Base-by-base conservation (phyloP, 2,888 invertebrate genomes). In the Leptothorax acervorum region DNA sequence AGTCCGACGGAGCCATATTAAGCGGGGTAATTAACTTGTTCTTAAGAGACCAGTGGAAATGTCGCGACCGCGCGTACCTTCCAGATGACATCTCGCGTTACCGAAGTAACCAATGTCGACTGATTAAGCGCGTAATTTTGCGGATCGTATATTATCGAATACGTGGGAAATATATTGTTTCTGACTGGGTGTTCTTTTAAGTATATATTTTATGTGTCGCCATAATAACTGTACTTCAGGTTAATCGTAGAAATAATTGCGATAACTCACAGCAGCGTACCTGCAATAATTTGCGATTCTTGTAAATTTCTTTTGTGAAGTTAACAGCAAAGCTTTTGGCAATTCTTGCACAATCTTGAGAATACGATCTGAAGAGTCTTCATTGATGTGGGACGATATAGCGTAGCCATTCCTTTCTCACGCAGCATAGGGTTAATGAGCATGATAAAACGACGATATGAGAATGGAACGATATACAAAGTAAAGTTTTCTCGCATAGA, bases 1-100 rank as follows among this genome's bases (percentile, higher is more conserved):
- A 94, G 94, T 94, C 94, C 90, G 91, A 93, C 90, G 90, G 92
- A 93, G 92, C 90, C 91, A 92, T 91, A 92, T 91, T 83, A 83
- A 73, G 79, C 75, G 84, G 45, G 18, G 23, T 83, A 62, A 83
- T 79, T 62, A 75, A 68, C 60, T 76, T 57, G 57, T 83, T 66
- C 51, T 83, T 79, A 81, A 73, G 60, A 73, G 48, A 78, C n/a
- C 55, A 55, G 42, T 45, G 73, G 60, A 73, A 81, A 81, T 28
- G 73, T 79, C 48, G 48, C 23, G 35, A 79, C 48, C 23, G 57
- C 39, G 35, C 79, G n/a, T 35, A 60, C 31, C 48, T 35, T 60
- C 28, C 23, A 35, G 45, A 70, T 35, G 48, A 79, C 60, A 60
- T 71, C 57, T 4, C 28, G 60, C 23, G 23, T 45, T 28, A 42